Evolutionary conservation across 1,140 invertebrate species (phyloP).

Genomic region (Alviniconcha marisindica): DNA sequence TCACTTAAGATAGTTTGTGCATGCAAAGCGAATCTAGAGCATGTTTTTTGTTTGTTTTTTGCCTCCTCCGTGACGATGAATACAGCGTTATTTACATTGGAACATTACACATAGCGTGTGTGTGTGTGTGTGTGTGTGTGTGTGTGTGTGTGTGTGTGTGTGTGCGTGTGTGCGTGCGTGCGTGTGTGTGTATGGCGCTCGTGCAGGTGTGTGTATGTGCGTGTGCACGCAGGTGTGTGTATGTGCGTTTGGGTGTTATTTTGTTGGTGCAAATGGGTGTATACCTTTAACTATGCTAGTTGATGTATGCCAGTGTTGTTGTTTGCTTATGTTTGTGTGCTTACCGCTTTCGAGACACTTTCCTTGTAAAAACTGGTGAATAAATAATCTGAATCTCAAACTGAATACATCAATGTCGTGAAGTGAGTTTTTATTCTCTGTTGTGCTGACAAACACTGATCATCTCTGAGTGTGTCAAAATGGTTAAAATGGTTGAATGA

Average conservation of each 20-base stretch:
- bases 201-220: not conserved
- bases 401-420: no score
- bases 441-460: no score
- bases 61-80: not conserved
- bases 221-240: not conserved
- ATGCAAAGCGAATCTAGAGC: not conserved
- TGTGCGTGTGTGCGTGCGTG: not conserved
- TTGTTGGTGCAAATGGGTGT: not conserved
- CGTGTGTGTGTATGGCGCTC: not conserved
- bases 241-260: not conserved
- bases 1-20: no score
- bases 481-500: no score
- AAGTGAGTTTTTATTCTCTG: no score
- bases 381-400: no score
- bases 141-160: not conserved
- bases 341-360: no score
- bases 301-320: no score
- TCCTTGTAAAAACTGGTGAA: no score
- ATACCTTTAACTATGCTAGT: not conserved
- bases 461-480: no score
- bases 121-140: not conserved
- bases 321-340: no score
- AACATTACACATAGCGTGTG: not conserved
- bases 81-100: not conserved
- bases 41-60: not conserved